Evolutionary conservation across 2,113 vertebrate genomes (phyloP).

Genomic region (Thalassarche chlororhynchos): DNA sequence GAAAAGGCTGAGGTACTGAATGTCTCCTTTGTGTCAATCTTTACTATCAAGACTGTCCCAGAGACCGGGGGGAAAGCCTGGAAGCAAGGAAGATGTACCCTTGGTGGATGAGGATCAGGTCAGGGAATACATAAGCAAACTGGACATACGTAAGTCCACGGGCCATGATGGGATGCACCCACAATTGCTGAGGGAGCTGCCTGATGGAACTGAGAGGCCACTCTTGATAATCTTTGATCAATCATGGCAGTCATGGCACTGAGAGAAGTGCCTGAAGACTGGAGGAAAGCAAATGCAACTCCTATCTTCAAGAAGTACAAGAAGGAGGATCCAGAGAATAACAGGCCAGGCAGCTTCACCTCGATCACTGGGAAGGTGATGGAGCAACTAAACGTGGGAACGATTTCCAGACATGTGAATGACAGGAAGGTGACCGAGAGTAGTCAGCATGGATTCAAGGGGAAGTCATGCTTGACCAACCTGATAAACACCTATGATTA

Average conservation of each 20-base stretch:
- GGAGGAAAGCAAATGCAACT: not conserved
- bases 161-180: fast-evolving
- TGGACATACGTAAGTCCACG: not conserved
- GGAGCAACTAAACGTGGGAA: not conserved
- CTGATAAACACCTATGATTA: not conserved
- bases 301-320: not conserved
- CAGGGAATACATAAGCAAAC: not conserved
- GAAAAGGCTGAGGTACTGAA: not conserved
- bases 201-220: not conserved
- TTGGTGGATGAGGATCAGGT: not conserved
- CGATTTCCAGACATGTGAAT: not conserved
- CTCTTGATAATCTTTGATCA: not conserved
- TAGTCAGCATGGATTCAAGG: not conserved
- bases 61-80: not conserved
- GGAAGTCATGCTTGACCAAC: not conserved
- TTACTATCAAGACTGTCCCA: not conserved
- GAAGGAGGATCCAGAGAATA: not conserved
- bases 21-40: not conserved
- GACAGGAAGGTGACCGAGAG: not conserved
- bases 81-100: not conserved
- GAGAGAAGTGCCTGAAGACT: not conserved
- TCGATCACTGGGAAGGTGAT: not conserved
- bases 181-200: not conserved
- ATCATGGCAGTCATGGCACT: not conserved
- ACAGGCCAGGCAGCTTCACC: not conserved